Conservation (phyloP, 2,888 invertebrate species). For the Erebia epiphron region DNA sequence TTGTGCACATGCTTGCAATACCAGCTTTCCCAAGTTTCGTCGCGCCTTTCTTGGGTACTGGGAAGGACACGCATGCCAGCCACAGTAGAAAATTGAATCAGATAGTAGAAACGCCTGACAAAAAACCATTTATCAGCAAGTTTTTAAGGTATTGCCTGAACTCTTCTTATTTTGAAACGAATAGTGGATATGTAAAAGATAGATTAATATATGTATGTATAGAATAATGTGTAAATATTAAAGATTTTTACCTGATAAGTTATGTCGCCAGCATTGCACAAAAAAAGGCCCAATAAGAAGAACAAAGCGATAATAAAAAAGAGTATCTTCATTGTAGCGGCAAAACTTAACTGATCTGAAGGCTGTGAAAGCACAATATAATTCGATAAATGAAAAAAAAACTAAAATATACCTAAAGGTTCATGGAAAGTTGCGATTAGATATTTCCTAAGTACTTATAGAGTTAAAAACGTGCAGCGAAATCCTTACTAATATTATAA, state of each 20-base stretch:
- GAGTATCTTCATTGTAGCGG: constrained; percentile 63
- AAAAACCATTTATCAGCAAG: constrained; percentile 6
- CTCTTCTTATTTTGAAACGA: too few species aligned
- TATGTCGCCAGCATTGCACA: constrained; percentile 77
- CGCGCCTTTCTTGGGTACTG: constrained; percentile 40
- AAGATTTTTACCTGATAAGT: constrained; percentile 63
- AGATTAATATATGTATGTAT: too few species aligned
- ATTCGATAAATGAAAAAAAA: not conserved
- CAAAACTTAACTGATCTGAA: constrained; percentile 59
- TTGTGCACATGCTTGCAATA: constrained; percentile 61
- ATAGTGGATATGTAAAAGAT: too few species aligned
- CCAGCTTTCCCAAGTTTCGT: constrained; percentile 54
- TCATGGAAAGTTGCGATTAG: too few species aligned
- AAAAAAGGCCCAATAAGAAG: constrained; percentile 65
- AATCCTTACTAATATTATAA: too few species aligned
- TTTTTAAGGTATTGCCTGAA: too few species aligned
- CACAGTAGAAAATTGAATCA: constrained; percentile 70
- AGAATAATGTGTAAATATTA: too few species aligned
- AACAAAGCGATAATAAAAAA: constrained; percentile 65
- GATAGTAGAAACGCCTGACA: constrained; percentile 65
- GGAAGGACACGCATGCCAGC: constrained; percentile 61
- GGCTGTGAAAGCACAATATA: constrained; percentile 49
- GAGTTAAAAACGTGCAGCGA: too few species aligned
- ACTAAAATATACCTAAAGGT: constrained; percentile 1
- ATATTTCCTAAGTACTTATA: too few species aligned